These are phyloP conservation scores for Margarornis squamiger DNA, from an alignment of 2,797 vertebrate species.

Conservation along the genomic window DNA sequence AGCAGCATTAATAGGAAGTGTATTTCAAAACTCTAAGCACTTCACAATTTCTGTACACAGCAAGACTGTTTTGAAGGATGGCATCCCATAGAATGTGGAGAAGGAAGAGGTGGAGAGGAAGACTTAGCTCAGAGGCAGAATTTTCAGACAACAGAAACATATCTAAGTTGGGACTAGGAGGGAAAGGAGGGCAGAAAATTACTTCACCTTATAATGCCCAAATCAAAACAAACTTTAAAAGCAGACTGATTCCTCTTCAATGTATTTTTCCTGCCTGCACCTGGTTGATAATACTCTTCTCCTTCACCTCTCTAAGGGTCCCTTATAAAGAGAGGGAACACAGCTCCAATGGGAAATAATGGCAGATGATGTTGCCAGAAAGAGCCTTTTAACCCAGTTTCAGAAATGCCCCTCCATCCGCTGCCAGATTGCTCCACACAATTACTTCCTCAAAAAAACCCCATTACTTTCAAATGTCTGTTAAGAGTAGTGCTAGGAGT, in stretches of 20 bases:
- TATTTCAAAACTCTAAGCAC: background rate
- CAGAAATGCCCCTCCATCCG: background rate
- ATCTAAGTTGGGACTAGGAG: background rate
- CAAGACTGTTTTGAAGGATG: background rate
- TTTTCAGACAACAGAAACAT: rapidly evolving
- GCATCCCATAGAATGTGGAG: background rate
- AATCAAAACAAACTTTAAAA: background rate
- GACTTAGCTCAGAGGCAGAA: background rate
- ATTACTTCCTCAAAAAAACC: background rate
- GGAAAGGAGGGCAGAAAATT: background rate
- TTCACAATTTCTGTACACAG: background rate
- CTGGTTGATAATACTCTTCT: background rate
- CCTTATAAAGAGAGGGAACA: background rate
- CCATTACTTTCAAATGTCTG: background rate
- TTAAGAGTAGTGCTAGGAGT: background rate
- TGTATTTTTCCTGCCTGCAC: background rate
- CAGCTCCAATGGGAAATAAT: background rate
- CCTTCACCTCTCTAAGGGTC: background rate
- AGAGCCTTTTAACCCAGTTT: background rate
- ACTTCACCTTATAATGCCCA: background rate
- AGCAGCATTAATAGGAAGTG: background rate
- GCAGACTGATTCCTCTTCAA: background rate
- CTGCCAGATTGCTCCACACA: background rate
- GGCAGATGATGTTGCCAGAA: background rate
- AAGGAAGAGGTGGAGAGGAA: background rate